Percentiles rank a stretch among this genome's conserved stretches.
Conservation (phyloP, 2,888 invertebrate genomes). For the Eurytoma californica region DNA sequence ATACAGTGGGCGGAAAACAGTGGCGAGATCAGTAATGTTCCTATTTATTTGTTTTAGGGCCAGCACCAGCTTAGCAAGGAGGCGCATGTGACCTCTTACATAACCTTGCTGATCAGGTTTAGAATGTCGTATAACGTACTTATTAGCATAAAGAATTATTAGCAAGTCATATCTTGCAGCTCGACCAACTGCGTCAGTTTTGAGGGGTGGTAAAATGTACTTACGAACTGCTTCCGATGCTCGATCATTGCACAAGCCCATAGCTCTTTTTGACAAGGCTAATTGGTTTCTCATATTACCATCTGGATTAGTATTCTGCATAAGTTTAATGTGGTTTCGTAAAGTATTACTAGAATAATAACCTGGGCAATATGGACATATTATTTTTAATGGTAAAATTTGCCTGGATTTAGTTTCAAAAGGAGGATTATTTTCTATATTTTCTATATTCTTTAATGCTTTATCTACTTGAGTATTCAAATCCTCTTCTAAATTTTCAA, state of each 20-base stretch:
- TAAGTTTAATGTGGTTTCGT: not conserved
- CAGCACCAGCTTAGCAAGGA: not conserved
- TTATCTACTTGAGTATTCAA: no score
- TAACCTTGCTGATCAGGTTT: not conserved
- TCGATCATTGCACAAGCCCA: conserved; percentile 14
- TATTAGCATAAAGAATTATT: conserved; percentile 7
- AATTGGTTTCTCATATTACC: not conserved
- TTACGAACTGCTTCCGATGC: conserved; percentile 1
- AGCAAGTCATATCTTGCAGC: not conserved
- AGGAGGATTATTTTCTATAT: not conserved
- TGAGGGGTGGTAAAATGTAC: not conserved
- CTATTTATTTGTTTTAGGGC: not conserved
- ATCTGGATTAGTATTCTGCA: not conserved
- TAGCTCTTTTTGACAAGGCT: not conserved
- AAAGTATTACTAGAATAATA: not conserved
- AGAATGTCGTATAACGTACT: not conserved
- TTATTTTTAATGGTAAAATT: not conserved
- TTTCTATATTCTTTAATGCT: not conserved
- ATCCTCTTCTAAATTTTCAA: not conserved
- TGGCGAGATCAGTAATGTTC: not conserved
- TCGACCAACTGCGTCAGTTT: not conserved
- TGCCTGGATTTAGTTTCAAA: not conserved
- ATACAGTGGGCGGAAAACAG: not conserved
- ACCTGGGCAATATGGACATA: not conserved
- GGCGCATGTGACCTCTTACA: conserved; percentile 2